Percentiles rank a stretch among this genome's conserved stretches.
Evolutionary conservation across 2,113 vertebrate genomes (phyloP).

Genomic region (Panthera leo): DNA sequence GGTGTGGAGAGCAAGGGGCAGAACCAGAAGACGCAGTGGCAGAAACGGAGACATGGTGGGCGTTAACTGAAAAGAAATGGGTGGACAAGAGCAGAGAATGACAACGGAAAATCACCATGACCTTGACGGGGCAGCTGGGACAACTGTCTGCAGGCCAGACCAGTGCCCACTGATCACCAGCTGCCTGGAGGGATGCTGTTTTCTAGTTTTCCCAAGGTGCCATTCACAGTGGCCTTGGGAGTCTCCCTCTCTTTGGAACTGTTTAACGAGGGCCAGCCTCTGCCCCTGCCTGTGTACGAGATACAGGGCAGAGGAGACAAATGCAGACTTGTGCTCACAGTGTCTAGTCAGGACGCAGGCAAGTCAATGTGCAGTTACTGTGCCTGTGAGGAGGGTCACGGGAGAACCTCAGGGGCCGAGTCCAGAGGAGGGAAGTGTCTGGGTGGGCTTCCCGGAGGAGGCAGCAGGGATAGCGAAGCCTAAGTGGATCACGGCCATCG

Average conservation of each 20-base stretch:
- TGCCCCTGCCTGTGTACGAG: background rate
- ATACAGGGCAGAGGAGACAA: background rate
- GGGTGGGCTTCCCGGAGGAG: background rate
- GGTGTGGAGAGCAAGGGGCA: background rate
- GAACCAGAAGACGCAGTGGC: background rate
- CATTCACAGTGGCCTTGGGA: background rate
- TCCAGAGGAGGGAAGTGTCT: background rate
- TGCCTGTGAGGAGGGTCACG: background rate
- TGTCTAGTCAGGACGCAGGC: background rate
- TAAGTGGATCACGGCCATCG: no score
- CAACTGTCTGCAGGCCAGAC: background rate
- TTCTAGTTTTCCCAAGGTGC: background rate
- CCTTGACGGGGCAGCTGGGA: background rate
- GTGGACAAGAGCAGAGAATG: background rate
- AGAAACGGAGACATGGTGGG: background rate
- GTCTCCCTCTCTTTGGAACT: background rate
- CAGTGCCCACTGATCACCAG: background rate
- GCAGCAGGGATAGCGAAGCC: background rate
- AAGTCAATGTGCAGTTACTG: background rate
- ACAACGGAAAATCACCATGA: background rate
- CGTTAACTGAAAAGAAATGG: background rate
- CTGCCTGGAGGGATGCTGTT: background rate
- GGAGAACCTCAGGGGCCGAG: background rate
- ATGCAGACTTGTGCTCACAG: no score
- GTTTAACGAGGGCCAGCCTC: background rate